Percentiles rank a stretch among this genome's conserved stretches.
Conservation (phyloP, 2,888 invertebrate genomes). For the Uloborus plumipes region DNA sequence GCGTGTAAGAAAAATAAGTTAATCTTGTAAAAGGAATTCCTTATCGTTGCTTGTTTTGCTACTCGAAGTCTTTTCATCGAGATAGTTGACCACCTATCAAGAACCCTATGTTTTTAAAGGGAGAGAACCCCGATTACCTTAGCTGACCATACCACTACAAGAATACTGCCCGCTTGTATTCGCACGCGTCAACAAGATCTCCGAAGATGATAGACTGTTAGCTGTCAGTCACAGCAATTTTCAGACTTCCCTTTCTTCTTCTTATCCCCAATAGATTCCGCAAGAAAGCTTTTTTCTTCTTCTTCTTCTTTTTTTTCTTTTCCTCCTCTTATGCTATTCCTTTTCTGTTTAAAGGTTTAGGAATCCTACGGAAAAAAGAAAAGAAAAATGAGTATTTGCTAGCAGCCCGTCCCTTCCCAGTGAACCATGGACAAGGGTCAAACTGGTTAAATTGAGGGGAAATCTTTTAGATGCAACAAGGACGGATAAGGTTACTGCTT, state of each 20-base stretch:
- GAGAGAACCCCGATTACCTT: not conserved
- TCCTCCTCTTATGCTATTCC: not conserved
- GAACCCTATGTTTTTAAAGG: not conserved
- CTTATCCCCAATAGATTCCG: not conserved
- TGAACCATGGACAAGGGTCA: conserved; percentile 59
- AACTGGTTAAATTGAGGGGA: conserved; percentile 58
- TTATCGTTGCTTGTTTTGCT: not conserved
- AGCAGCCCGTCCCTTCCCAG: conserved; percentile 40
- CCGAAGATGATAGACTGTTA: conserved; percentile 48
- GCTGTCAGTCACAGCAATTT: conserved; percentile 59
- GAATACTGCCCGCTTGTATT: conserved; percentile 16
- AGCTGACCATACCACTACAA: too few species aligned
- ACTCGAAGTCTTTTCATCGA: conserved; percentile 5
- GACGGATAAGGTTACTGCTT: too few species aligned
- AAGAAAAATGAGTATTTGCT: conserved; percentile 48
- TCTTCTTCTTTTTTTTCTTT: conserved; percentile 18
- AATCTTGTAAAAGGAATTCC: too few species aligned
- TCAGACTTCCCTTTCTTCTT: not conserved
- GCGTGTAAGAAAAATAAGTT: too few species aligned
- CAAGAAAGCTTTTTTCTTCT: not conserved
- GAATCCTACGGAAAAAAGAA: conserved; percentile 15
- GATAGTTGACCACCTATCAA: conserved; percentile 16
- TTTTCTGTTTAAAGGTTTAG: conserved; percentile 18
- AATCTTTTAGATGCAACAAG: conserved; percentile 20
- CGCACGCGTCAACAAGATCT: conserved; percentile 63